Evolutionary conservation across 23 tunicate species (phyloP).

Genomic region (Trididemnum clinides): DNA sequence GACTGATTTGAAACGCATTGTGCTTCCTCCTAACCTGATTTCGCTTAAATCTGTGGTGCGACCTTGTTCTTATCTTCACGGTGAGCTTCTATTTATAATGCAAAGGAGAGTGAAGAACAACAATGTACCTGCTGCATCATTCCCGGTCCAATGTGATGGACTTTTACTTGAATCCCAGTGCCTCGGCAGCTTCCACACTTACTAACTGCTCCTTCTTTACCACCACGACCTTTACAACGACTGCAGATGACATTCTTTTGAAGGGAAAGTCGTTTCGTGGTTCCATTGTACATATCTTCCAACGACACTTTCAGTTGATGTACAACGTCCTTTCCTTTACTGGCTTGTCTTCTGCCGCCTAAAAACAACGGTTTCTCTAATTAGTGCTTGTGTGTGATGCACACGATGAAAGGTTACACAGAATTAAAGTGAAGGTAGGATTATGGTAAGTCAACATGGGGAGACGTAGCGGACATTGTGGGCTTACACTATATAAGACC

Average conservation of each 20-base stretch:
- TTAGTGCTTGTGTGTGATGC: too few relatives aligned
- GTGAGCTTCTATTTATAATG: too few relatives aligned
- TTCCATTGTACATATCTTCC: conserved; percentile 98
- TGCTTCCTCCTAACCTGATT: too few relatives aligned
- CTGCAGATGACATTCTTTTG: conserved; percentile 92
- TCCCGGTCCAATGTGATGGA: conserved; percentile 96
- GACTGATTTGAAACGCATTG: too few relatives aligned
- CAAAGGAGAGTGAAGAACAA: background rate
- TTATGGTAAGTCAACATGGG: too few relatives aligned
- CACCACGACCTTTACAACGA: conserved; percentile 91
- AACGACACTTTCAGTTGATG: conserved; percentile 86
- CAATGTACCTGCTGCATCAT: conserved; percentile 95
- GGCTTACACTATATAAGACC: too few relatives aligned
- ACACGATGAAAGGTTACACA: too few relatives aligned
- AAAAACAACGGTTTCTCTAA: too few relatives aligned
- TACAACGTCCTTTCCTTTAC: conserved; percentile 96
- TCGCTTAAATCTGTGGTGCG: too few relatives aligned
- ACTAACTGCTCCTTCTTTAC: conserved; percentile 82
- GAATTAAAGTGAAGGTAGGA: too few relatives aligned
- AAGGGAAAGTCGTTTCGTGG: conserved; percentile 85
- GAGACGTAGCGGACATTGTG: too few relatives aligned
- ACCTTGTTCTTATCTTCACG: too few relatives aligned
- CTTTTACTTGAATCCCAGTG: conserved; percentile 85
- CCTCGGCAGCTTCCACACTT: conserved; percentile 87
- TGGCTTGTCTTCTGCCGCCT: conserved; percentile 53